Percentiles rank a stretch among this genome's conserved stretches.
These are phyloP conservation scores for Gulo gulo DNA, from an alignment of 2,113 vertebrate species.

Conservation along the genomic window DNA sequence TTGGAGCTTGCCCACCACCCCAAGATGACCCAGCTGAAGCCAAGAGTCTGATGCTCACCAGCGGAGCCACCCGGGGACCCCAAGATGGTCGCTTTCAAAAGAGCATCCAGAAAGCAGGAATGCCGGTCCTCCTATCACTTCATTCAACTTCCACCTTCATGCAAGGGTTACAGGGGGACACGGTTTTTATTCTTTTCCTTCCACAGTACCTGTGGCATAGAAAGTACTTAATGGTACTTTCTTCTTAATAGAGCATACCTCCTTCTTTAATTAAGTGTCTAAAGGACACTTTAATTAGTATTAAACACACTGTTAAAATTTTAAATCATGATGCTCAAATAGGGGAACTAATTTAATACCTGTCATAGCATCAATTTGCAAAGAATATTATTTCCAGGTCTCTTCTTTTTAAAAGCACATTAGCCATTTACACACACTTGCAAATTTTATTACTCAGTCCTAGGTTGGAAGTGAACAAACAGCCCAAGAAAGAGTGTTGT, in stretches of 20 bases:
- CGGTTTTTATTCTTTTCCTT: not conserved
- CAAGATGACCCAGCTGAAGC: not conserved
- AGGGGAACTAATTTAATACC: not conserved
- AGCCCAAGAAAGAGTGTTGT: not conserved
- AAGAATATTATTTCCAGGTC: not conserved
- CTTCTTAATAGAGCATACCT: too few relatives aligned
- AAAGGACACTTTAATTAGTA: not conserved
- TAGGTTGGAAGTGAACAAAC: not conserved
- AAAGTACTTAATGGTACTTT: not conserved
- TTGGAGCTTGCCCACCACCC: not conserved
- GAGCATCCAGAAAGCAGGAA: not conserved
- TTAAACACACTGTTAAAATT: not conserved
- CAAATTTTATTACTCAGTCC: not conserved
- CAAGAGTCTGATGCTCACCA: not conserved
- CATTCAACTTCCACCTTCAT: not conserved
- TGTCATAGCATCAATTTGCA: not conserved
- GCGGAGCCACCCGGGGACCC: not conserved
- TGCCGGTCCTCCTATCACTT: not conserved
- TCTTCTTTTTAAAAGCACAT: not conserved
- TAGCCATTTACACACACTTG: not conserved
- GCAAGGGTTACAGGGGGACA: not conserved
- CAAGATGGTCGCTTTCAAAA: not conserved
- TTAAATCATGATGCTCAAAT: slow-evolving; percentile 18
- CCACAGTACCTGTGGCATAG: not conserved
- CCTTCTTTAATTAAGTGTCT: too few relatives aligned